Conservation (phyloP, 2,797 vertebrate genomes). For the Etheostoma perlongum region DNA sequence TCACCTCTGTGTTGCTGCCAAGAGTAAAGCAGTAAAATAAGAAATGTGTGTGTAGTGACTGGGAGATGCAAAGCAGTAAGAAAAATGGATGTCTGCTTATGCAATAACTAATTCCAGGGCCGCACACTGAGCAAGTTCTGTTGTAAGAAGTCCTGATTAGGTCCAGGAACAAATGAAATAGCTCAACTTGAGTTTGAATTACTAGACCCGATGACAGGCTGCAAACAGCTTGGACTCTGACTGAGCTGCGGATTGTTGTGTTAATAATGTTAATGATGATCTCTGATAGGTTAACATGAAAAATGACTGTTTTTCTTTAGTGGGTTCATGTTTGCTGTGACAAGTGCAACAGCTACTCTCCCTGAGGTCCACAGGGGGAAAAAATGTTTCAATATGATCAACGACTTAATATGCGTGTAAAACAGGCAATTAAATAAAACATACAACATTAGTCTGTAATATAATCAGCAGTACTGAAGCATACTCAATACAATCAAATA, state of each 20-base stretch:
- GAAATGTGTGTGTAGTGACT: neutral
- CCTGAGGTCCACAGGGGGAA: neutral
- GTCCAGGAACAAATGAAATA: constrained; percentile 52
- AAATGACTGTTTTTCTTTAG: neutral
- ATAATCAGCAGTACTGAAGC: neutral
- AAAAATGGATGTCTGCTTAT: constrained; percentile 29
- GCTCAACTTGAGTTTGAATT: constrained; percentile 35
- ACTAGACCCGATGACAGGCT: constrained; percentile 28
- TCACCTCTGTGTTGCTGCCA: neutral
- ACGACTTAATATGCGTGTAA: neutral
- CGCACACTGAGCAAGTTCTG: constrained; percentile 35
- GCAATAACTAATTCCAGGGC: constrained; percentile 33
- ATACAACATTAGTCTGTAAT: neutral
- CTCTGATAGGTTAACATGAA: neutral
- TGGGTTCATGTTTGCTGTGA: neutral
- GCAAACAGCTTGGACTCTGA: neutral
- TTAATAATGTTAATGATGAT: neutral
- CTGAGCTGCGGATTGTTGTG: neutral
- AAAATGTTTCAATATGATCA: neutral
- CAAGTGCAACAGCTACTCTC: neutral
- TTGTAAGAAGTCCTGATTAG: constrained; percentile 47
- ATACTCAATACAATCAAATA: neutral
- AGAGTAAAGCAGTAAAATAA: neutral
- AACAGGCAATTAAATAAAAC: neutral
- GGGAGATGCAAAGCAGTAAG: constrained; percentile 5